phyloP scores from a whole-genome alignment of 2,113 vertebrate species.

The Ciconia stormi region DNA sequence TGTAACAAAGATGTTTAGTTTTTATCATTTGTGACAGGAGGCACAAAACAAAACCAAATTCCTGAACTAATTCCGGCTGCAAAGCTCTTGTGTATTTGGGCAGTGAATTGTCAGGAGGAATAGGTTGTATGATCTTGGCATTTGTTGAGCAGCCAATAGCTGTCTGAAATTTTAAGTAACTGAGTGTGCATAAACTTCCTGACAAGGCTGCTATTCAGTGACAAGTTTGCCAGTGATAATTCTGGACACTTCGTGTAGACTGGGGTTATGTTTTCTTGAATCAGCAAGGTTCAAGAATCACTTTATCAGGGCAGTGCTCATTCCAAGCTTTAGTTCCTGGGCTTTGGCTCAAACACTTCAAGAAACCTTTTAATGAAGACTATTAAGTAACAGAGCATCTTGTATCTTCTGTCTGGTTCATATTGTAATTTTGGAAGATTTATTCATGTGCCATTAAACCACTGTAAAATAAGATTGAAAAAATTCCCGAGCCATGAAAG shows the following conservation, averaged over 20 bases:
- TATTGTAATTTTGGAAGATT: background rate
- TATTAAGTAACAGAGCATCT: background rate
- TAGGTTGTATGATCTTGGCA: background rate
- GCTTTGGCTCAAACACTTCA: background rate
- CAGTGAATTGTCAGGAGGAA: background rate
- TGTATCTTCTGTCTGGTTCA: background rate
- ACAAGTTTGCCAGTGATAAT: background rate
- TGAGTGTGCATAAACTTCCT: background rate
- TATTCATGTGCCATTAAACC: background rate
- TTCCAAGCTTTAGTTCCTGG: background rate
- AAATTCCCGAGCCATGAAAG: background rate
- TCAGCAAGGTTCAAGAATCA: background rate
- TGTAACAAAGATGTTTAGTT: background rate
- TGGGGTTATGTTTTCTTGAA: background rate
- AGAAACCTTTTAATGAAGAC: background rate
- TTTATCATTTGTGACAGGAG: slow-evolving; percentile 9
- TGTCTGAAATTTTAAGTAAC: slow-evolving; percentile 17
- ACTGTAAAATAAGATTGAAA: background rate
- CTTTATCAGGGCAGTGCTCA: background rate
- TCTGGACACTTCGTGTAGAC: background rate
- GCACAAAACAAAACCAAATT: background rate
- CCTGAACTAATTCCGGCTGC: background rate
- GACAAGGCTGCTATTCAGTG: background rate
- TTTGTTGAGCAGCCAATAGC: background rate
- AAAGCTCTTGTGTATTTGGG: slow-evolving; percentile 11